A percentile compares a stretch with the other conserved stretches of the same genome.
Evolutionary conservation across 2,797 vertebrate genomes (phyloP).

Genomic region (Enteromius fasciolatus): DNA sequence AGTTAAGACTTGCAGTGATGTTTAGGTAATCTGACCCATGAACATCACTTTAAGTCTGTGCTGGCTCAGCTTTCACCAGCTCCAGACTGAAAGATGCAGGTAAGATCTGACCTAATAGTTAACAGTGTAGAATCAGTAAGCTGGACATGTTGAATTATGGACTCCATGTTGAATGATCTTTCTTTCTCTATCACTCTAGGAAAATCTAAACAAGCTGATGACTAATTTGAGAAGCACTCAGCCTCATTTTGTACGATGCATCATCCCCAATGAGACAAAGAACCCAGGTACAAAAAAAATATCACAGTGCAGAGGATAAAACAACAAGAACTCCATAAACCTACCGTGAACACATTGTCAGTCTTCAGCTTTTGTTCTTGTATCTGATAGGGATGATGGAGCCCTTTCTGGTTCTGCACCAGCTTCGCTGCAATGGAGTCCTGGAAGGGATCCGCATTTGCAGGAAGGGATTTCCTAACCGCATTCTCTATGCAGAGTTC

Average conservation of each 20-base stretch:
- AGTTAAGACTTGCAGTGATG: conserved; percentile 97
- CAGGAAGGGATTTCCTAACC: conserved; percentile 90
- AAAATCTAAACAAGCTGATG: conserved; percentile 94
- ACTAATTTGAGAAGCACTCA: conserved; percentile 89
- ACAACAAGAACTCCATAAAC: not conserved
- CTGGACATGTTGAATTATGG: not conserved
- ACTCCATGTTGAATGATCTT: not conserved
- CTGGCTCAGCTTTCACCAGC: conserved; percentile 79
- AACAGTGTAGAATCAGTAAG: not conserved
- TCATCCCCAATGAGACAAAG: conserved; percentile 92
- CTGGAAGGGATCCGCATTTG: conserved; percentile 91
- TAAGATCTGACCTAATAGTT: conserved; percentile 38
- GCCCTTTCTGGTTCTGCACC: conserved; percentile 87
- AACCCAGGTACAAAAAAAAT: conserved; percentile 79
- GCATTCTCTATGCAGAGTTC: conserved; percentile 88
- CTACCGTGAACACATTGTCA: not conserved
- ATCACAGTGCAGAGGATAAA: not conserved
- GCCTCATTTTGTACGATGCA: conserved; percentile 93
- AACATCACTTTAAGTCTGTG: conserved; percentile 97
- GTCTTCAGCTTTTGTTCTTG: conserved; percentile 11
- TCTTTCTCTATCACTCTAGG: conserved; percentile 72
- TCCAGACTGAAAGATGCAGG: conserved; percentile 43
- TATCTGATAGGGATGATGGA: conserved; percentile 81
- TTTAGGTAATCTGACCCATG: conserved; percentile 87
- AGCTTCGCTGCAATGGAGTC: conserved; percentile 89